phyloP scores from a whole-genome alignment of 53 echinoderm and acorn worm species.

The Paracentrotus lividus region DNA sequence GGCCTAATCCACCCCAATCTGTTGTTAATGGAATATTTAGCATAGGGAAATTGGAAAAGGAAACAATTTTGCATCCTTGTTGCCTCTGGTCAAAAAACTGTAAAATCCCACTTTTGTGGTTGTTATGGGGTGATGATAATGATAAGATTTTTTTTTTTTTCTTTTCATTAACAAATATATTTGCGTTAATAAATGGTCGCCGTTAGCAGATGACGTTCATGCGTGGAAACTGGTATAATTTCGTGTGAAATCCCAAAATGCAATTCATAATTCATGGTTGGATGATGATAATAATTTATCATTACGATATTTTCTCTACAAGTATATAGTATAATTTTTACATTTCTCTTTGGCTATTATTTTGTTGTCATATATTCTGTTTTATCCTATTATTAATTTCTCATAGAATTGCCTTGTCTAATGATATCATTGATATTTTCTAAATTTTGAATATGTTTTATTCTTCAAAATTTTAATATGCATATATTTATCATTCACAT shows the following conservation, averaged over 20 bases:
- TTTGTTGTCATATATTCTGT: too few species aligned
- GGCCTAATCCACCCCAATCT: constrained; percentile 9
- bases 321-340: too few species aligned
- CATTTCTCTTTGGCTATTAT: too few species aligned
- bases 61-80: constrained; percentile 1
- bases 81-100: constrained; percentile 34
- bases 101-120: neutral
- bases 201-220: neutral
- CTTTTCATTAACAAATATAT: neutral
- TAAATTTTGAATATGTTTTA: too few species aligned
- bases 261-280: neutral
- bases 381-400: too few species aligned
- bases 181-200: neutral
- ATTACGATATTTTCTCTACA: too few species aligned
- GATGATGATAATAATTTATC: neutral
- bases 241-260: constrained; percentile 2
- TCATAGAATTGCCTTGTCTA: too few species aligned
- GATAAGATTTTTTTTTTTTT: too few species aligned
- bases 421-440: too few species aligned
- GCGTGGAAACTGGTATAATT: neutral
- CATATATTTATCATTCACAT: too few species aligned
- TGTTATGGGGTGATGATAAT: neutral
- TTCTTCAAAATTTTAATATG: too few species aligned
- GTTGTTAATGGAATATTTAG: constrained; percentile 43
- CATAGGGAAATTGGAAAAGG: constrained; percentile 9